Conservation (phyloP, 35 echinoderm and acorn worm genomes). For the Chiridota heheva region DNA sequence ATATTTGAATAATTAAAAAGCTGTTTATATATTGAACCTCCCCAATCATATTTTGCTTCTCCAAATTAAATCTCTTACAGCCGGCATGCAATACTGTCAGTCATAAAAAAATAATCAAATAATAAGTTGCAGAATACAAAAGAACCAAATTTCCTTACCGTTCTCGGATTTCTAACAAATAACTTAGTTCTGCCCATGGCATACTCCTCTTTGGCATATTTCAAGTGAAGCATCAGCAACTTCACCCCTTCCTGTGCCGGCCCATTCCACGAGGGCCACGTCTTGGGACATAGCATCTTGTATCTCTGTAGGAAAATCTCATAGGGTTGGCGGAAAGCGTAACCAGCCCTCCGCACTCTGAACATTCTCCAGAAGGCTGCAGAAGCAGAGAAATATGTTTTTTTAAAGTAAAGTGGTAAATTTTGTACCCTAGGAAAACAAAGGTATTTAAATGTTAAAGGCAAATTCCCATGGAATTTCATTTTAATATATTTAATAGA, state of each 20-base stretch:
- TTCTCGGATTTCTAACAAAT: constrained; percentile 88
- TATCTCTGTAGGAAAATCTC: constrained; percentile 76
- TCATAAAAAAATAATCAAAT: too few species aligned
- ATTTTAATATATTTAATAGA: too few species aligned
- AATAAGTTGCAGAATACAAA: too few species aligned
- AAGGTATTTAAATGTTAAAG: too few species aligned
- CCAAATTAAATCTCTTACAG: too few species aligned
- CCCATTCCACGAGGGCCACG: constrained; percentile 91
- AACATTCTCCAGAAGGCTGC: constrained; percentile 95
- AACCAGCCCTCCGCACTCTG: constrained; percentile 88
- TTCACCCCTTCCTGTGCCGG: constrained; percentile 53
- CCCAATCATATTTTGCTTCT: too few species aligned
- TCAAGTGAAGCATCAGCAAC: constrained; percentile 65
- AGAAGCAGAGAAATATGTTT: constrained; percentile 1
- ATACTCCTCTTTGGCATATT: constrained; percentile 73
- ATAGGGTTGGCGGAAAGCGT: constrained; percentile 87
- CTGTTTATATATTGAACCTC: too few species aligned
- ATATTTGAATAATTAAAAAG: too few species aligned
- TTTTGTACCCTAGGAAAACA: too few species aligned
- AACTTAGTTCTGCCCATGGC: constrained; percentile 85
- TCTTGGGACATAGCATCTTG: constrained; percentile 96
- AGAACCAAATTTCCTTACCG: constrained; percentile 65
- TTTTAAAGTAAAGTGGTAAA: background rate
- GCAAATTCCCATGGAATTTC: too few species aligned
- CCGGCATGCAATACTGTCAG: too few species aligned